These are phyloP conservation scores for Hyperoplus lanceolatus DNA, from an alignment of 2,797 vertebrate species.

Conservation along the genomic window DNA sequence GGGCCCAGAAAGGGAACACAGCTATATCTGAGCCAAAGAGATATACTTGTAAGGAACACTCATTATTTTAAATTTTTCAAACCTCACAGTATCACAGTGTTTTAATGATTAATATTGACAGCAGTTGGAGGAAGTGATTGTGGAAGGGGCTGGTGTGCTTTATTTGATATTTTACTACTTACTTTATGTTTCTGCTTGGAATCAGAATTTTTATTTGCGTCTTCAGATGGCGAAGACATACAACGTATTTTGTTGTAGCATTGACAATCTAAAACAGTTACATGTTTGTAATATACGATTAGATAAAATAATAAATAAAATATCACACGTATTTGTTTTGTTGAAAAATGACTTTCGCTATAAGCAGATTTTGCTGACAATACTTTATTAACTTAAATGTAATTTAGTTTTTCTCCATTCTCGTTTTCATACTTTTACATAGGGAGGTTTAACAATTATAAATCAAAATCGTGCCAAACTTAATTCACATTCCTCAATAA, in stretches of 20 bases:
- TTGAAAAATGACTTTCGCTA: background rate
- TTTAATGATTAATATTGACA: conserved; percentile 7
- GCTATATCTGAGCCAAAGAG: conserved; percentile 8
- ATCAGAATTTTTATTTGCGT: background rate
- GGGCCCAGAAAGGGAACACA: conserved; percentile 10
- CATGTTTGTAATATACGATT: too few relatives aligned
- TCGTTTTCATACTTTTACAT: background rate
- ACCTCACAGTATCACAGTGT: background rate
- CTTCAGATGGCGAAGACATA: too few relatives aligned
- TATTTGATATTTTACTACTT: background rate
- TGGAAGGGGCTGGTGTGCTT: background rate
- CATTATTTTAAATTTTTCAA: background rate
- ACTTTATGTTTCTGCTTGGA: background rate
- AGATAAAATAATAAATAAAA: too few relatives aligned
- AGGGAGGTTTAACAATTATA: background rate
- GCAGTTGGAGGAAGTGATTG: background rate
- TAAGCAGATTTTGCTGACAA: background rate
- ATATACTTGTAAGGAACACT: too few relatives aligned
- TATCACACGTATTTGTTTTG: background rate
- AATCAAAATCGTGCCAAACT: background rate
- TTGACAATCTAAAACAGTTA: background rate
- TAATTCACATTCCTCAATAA: background rate
- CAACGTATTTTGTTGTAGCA: background rate
- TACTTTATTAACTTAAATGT: background rate
- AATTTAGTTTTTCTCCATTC: background rate